Conservation (phyloP, 2,888 invertebrate genomes). For the Adineta ricciae region DNA sequence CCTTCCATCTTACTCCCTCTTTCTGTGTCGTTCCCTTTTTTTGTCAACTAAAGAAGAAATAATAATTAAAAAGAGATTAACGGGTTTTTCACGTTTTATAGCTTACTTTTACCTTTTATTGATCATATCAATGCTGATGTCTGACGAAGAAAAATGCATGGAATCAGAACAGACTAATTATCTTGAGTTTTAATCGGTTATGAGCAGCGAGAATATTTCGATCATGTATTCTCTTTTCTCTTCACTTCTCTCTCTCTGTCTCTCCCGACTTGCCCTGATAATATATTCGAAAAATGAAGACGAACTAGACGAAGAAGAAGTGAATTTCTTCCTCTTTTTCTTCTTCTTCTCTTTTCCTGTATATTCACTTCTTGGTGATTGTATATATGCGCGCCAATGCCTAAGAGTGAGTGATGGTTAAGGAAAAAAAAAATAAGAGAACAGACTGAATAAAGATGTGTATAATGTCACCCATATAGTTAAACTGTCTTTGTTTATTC, state of each 20-base stretch:
- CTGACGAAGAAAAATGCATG: neutral
- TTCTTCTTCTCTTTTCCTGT: neutral
- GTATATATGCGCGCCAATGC: neutral
- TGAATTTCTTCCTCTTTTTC: neutral
- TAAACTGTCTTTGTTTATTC: neutral
- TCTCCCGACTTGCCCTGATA: neutral
- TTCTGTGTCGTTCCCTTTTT: too few species aligned
- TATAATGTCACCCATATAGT: conserved; percentile 13
- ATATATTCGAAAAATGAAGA: neutral
- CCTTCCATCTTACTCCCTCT: neutral
- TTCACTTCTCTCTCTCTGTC: neutral
- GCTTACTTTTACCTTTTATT: neutral
- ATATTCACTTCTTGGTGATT: neutral
- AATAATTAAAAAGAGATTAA: conserved; percentile 15
- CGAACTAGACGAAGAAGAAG: neutral
- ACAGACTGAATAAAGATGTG: conserved; percentile 9
- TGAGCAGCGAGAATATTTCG: neutral
- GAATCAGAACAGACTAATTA: neutral
- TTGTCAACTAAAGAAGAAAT: neutral
- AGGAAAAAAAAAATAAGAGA: conserved; percentile 9
- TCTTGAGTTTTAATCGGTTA: neutral
- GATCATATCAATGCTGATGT: neutral
- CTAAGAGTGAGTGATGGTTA: neutral
- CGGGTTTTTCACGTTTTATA: neutral
- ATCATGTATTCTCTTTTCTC: neutral